Conservation (phyloP, 35 echinoderm and acorn worm genomes). For the Anneissia japonica region DNA sequence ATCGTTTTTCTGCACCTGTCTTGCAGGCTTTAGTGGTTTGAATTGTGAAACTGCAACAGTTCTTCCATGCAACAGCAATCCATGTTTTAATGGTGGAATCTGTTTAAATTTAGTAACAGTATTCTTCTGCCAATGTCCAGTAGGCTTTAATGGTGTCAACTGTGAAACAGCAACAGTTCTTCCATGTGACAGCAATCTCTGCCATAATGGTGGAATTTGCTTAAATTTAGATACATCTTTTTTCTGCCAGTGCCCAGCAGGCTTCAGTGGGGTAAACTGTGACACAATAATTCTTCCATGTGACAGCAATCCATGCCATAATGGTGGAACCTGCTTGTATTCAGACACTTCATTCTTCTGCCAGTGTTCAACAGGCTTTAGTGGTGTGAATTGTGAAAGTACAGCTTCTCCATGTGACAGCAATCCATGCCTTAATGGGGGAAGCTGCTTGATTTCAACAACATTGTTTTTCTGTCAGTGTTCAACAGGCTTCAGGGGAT, state of each 20-base stretch:
- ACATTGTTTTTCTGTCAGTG: constrained; percentile 37
- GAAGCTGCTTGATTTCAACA: constrained; percentile 14
- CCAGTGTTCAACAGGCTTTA: constrained; percentile 39
- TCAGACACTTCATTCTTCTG: constrained; percentile 30
- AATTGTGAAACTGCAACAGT: neutral
- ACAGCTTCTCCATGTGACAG: constrained; percentile 28
- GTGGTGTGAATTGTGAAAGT: constrained; percentile 50
- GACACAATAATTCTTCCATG: constrained; percentile 59
- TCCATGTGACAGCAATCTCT: constrained; percentile 33
- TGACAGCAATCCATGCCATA: constrained; percentile 75
- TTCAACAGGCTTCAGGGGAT: constrained; percentile 21
- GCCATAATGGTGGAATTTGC: constrained; percentile 26
- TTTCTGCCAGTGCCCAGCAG: constrained; percentile 37
- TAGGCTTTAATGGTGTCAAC: constrained; percentile 45
- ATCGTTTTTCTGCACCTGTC: neutral
- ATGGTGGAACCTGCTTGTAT: constrained; percentile 64
- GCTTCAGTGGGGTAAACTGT: constrained; percentile 55
- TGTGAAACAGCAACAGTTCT: constrained; percentile 40
- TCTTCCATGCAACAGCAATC: neutral
- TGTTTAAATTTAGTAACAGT: constrained; percentile 34
- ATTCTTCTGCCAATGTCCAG: constrained; percentile 43
- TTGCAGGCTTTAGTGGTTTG: neutral
- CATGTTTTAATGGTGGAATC: constrained; percentile 60
- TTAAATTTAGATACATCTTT: constrained; percentile 17
- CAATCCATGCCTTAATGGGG: constrained; percentile 14